Percentiles rank a stretch among this genome's conserved stretches.
These are phyloP conservation scores for Ctenodactylus gundi DNA, from an alignment of 2,113 vertebrate genomes.

Conservation along the genomic window DNA sequence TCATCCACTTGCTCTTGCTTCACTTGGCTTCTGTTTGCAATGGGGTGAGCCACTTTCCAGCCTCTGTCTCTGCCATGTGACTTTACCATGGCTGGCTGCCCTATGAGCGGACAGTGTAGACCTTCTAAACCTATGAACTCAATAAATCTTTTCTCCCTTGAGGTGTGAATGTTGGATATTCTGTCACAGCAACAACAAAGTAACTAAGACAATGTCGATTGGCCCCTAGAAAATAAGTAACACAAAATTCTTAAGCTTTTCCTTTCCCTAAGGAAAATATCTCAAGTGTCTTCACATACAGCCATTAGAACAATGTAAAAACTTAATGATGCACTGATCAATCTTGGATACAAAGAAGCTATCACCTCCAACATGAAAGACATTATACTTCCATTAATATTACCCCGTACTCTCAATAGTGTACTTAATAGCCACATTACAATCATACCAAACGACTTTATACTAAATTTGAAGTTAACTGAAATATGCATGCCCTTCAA, in stretches of 20 bases:
- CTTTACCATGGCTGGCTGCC: too few species aligned
- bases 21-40: too few species aligned
- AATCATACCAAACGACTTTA: neutral
- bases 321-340: neutral
- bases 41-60: too few species aligned
- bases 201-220: too few species aligned
- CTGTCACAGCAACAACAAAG: too few species aligned
- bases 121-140: too few species aligned
- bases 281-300: neutral
- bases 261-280: slow-evolving; percentile 32
- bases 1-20: too few species aligned
- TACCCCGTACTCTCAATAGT: neutral
- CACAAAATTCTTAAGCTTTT: slow-evolving; percentile 35
- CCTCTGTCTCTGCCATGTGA: too few species aligned
- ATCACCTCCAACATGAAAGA: neutral
- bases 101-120: too few species aligned
- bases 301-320: neutral
- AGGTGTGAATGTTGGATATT: too few species aligned
- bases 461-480: slow-evolving; percentile 29
- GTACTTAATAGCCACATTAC: neutral
- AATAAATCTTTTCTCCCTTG: too few species aligned
- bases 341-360: slow-evolving; percentile 16
- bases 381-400: slow-evolving; percentile 12
- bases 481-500: neutral
- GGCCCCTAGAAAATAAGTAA: neutral